Base-by-base conservation (phyloP, 2,113 vertebrate species). In the Phalacrocorax brasilianus region DNA sequence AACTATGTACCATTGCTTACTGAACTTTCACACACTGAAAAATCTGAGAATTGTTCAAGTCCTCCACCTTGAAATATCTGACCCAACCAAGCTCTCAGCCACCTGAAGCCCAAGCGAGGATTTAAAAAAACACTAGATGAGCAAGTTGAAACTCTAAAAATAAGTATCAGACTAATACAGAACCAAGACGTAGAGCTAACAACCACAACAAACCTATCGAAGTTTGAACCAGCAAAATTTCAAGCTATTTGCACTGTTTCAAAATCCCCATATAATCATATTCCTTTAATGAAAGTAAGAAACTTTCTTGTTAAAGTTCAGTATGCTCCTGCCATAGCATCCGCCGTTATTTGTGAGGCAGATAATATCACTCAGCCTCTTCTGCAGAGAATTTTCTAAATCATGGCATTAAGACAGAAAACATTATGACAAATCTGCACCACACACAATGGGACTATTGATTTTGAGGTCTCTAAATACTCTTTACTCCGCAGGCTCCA, bases 371-470 rank as follows among this genome's bases (percentile, higher is more conserved):
- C 52, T 85, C 58, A 58, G 87, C 14, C 9, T 82, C 27, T 85
- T 96, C 87, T 79, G 49, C 53, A 85, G 53, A 91, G 52, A 75
- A 76, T 68, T 87, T 55, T 94, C 3, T 78, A 95, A 92, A 52
- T 89, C 73, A 61, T 21, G 27, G 85, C 74, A 52, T 68, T 85
- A 95, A 91, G 85, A 96, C 59, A 89, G 74, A 95, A 89, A 66
- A 85, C 77, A 65, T 93, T 86, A 95, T 68, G 49, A 95, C 81
- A 95, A 82, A 87, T 75, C 73, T 56, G 80, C 49, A 85, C 53
- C 56, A 91, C 62, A 56, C 76, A 96, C 81, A 96, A 93, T 38
- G 45, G 35, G 22, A 88, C 87, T 96, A 96, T 88, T 95, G 93
- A 95, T 91, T 85, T 56, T 79, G 35, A 85, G 14, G 35, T 68